Conservation (phyloP, 2,797 vertebrate species). For the Carcharodon carcharias region DNA sequence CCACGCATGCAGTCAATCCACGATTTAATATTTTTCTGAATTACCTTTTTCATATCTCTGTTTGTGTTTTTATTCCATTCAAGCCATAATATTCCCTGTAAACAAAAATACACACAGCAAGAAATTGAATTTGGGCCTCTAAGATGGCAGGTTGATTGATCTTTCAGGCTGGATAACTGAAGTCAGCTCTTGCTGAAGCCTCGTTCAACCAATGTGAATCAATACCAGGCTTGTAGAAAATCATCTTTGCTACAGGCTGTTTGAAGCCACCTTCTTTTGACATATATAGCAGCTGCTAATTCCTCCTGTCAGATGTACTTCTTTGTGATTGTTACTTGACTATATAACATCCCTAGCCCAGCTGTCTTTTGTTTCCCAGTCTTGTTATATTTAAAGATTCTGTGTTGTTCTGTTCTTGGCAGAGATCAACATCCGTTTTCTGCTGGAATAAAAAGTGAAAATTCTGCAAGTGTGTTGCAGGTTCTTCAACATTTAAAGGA, state of each 20-base stretch:
- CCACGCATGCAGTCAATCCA: neutral
- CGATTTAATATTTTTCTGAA: neutral
- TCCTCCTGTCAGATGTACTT: constrained; percentile 81
- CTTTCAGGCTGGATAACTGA: constrained; percentile 89
- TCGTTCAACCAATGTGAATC: constrained; percentile 97
- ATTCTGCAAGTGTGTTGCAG: neutral
- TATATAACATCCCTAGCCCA: neutral
- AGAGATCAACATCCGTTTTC: neutral
- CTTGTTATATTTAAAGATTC: neutral
- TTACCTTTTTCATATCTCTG: constrained; percentile 34
- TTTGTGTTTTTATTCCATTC: constrained; percentile 19
- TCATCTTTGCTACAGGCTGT: constrained; percentile 69
- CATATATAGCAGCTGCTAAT: constrained; percentile 72
- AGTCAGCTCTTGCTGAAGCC: constrained; percentile 77
- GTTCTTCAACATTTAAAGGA: neutral
- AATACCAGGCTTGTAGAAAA: constrained; percentile 81
- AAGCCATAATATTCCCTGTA: constrained; percentile 48
- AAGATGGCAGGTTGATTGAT: constrained; percentile 98
- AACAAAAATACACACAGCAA: constrained; percentile 87
- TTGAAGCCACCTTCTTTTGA: constrained; percentile 70
- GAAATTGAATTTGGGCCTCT: constrained; percentile 93
- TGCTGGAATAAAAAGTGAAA: neutral
- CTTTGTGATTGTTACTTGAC: constrained; percentile 26
- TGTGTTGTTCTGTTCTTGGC: neutral
- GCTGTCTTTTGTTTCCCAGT: constrained; percentile 20